These are phyloP conservation scores for human (Homo sapiens) DNA, from an alignment of 2,113 vertebrate species.

Conservation along the genomic window GRCh38 chr1:203931501-203932000, in stretches of 20 bases:
- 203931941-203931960: neutral
- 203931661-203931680: no score
- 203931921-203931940: fast-evolving
- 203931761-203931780: neutral
- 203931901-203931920: no score
- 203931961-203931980: neutral
- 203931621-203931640: no score
- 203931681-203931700: no score
- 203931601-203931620: no score
- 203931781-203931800: neutral
- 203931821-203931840: neutral
- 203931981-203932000: neutral
- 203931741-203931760: neutral
- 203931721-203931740: neutral
- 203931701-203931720: no score
- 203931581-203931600: no score
- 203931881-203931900: neutral
- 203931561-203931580: no score
- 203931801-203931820: neutral
- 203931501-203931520: no score
- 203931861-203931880: neutral
- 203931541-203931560: no score
- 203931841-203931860: neutral
- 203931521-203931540: no score
- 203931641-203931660: no score